Evolutionary conservation across 2,888 invertebrate species (phyloP).

Genomic region (Barypeithes pellucidus): DNA sequence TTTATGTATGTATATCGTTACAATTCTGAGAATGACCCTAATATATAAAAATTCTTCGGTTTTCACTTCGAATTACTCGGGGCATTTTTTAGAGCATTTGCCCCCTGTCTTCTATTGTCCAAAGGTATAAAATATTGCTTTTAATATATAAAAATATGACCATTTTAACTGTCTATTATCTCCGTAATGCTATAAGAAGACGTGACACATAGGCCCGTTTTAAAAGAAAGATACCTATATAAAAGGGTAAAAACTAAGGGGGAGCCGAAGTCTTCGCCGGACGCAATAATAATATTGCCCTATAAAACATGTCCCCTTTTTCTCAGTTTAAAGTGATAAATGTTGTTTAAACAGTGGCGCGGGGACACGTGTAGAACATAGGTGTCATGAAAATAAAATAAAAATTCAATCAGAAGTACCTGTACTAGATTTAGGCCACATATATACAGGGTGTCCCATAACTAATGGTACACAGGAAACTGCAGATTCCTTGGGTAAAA

Average conservation of each 20-base stretch:
- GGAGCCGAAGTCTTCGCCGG: constrained; percentile 27
- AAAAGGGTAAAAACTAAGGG: constrained; percentile 47
- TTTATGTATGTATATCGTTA: too few relatives aligned
- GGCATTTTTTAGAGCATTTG: constrained; percentile 28
- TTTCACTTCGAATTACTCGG: constrained; percentile 32
- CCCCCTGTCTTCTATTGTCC: constrained; percentile 46
- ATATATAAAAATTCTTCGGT: constrained; percentile 38
- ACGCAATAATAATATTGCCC: constrained; percentile 39
- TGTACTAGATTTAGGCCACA: too few relatives aligned
- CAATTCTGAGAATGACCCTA: too few relatives aligned
- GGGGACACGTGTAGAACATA: too few relatives aligned
- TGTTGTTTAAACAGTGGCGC: constrained; percentile 1
- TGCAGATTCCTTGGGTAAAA: too few relatives aligned
- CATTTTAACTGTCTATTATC: constrained; percentile 52
- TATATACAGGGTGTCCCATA: too few relatives aligned
- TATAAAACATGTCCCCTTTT: constrained; percentile 40
- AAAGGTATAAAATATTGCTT: constrained; percentile 52
- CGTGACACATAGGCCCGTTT: constrained; percentile 53
- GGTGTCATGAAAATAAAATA: too few relatives aligned
- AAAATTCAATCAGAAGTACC: too few relatives aligned
- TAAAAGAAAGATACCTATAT: constrained; percentile 45
- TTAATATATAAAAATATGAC: constrained; percentile 54
- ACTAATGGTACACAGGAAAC: too few relatives aligned
- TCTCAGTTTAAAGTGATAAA: constrained; percentile 34
- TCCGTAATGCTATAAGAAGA: constrained; percentile 46